Evolutionary conservation across 2,113 vertebrate species (phyloP).

Genomic region (Miniopterus natalensis): DNA sequence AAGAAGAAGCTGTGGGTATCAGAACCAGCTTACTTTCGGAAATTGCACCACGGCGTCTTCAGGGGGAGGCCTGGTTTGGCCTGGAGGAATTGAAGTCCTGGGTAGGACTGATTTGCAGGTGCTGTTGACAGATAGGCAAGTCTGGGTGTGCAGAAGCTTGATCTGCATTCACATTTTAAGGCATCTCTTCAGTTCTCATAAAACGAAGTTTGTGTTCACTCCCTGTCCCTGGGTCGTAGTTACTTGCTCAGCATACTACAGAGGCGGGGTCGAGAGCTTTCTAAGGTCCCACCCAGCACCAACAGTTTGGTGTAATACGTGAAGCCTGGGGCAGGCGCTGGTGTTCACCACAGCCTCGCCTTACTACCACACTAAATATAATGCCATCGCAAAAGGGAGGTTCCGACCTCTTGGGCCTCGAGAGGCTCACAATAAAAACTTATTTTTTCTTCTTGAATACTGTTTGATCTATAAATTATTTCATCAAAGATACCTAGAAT

Average conservation of each 20-base stretch:
- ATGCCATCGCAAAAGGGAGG: not conserved
- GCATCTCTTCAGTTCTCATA: not conserved
- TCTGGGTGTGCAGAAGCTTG: not conserved
- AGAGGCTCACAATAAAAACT: not conserved
- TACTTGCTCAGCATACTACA: not conserved
- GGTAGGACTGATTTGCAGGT: not conserved
- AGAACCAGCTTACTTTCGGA: not conserved
- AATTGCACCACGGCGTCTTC: not conserved
- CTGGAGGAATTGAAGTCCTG: not conserved
- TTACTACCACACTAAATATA: not conserved
- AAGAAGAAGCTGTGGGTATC: not conserved
- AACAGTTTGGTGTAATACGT: not conserved
- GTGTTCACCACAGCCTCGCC: not conserved
- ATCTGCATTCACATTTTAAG: not conserved
- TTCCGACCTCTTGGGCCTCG: not conserved
- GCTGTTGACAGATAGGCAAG: not conserved
- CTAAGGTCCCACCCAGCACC: not conserved
- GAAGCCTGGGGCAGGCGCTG: fast-evolving
- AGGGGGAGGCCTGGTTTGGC: not conserved
- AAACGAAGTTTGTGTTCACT: not conserved
- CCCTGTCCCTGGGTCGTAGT: not conserved
- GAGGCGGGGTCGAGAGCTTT: not conserved
- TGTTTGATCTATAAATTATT: not conserved
- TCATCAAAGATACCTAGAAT: not conserved
- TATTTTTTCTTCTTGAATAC: not conserved